Evolutionary conservation across 1,140 invertebrate species (phyloP).

Genomic region (Trachymyrmex septentrionalis): DNA sequence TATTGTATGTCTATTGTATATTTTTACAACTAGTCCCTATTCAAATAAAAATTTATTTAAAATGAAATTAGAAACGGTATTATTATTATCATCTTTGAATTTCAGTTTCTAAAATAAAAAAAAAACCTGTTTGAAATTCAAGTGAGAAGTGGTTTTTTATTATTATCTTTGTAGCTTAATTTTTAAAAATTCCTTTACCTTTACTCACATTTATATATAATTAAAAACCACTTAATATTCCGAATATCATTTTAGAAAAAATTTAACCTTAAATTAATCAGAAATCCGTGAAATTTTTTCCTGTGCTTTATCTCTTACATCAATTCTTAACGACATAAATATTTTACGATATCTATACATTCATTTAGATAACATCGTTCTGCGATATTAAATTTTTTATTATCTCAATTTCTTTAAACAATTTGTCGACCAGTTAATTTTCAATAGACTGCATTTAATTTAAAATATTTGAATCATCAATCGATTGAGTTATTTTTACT

Average conservation of each 20-base stretch:
- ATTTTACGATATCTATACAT: neutral
- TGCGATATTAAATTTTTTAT: neutral
- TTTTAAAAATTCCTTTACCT: neutral
- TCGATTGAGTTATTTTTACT: slow-evolving; percentile 21
- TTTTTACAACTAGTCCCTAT: neutral
- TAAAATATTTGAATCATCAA: slow-evolving; percentile 16
- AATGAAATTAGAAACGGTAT: too few relatives aligned
- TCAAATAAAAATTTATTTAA: too few relatives aligned
- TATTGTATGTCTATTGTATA: neutral
- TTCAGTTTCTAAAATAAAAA: neutral
- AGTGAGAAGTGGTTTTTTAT: neutral
- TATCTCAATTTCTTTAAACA: neutral
- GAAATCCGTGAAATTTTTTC: neutral
- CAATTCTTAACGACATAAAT: slow-evolving; percentile 3
- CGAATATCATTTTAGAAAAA: neutral
- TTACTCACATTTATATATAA: neutral
- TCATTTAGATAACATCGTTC: neutral
- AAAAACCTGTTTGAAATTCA: neutral
- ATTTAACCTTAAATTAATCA: neutral
- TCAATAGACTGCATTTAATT: neutral
- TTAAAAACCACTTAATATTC: neutral
- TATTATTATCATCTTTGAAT: neutral
- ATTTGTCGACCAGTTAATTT: neutral
- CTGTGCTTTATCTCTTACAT: neutral
- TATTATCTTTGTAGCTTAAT: neutral